Evolutionary conservation across 2,888 invertebrate genomes (phyloP).

Genomic region (Chrysodeixis includens): DNA sequence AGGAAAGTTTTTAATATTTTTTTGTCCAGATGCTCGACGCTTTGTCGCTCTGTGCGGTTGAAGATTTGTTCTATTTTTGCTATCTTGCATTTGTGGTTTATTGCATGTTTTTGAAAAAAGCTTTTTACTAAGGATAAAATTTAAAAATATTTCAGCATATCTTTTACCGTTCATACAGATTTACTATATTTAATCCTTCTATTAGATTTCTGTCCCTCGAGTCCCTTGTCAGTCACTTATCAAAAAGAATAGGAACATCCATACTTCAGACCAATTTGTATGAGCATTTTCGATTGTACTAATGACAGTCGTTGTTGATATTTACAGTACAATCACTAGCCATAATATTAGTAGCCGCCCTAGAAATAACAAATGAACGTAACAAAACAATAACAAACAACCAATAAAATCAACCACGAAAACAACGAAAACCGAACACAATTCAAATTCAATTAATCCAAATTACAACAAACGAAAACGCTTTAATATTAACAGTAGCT

Average conservation of each 20-base stretch:
- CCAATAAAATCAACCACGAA: not conserved
- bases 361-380: not conserved
- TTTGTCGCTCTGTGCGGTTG: conserved; percentile 43
- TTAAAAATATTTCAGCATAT: not conserved
- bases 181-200: too few relatives aligned
- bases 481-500: conserved; percentile 36
- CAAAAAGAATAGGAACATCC: too few relatives aligned
- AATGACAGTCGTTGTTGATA: too few relatives aligned
- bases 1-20: conserved; percentile 70
- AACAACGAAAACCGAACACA: not conserved
- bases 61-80: conserved; percentile 43
- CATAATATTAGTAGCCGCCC: too few relatives aligned
- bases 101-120: conserved; percentile 17
- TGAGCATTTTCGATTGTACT: too few relatives aligned
- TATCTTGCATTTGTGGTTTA: conserved; percentile 34
- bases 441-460: conserved; percentile 32
- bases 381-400: not conserved
- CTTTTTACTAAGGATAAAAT: conserved; percentile 7
- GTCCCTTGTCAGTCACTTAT: too few relatives aligned
- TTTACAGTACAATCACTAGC: too few relatives aligned
- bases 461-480: conserved; percentile 21
- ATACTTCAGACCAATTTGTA: too few relatives aligned
- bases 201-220: too few relatives aligned
- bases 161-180: not conserved
- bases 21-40: conserved; percentile 47